Percentiles rank a stretch among this genome's conserved stretches.
These are phyloP conservation scores for Drosophila ezoana DNA, from an alignment of 2,888 invertebrate genomes.

Conservation along the genomic window DNA sequence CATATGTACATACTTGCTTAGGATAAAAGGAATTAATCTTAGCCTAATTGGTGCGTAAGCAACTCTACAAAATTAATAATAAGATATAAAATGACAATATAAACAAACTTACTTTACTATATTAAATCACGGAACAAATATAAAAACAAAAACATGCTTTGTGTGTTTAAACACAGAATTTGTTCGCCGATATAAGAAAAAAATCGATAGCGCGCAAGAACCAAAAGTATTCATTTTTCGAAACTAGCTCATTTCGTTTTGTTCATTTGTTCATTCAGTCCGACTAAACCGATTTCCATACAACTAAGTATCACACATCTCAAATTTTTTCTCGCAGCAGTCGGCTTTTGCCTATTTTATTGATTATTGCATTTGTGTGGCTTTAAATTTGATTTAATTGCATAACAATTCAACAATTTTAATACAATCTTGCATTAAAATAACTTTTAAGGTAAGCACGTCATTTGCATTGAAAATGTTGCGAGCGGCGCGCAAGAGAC, in stretches of 20 bases:
- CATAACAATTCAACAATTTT: conserved; percentile 3
- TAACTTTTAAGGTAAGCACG: conserved; percentile 34
- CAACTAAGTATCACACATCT: conserved; percentile 14
- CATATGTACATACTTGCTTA: too few species aligned
- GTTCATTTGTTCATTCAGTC: not conserved
- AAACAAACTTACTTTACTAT: too few species aligned
- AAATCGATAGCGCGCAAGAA: not conserved
- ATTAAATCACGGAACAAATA: too few species aligned
- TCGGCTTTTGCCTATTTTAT: conserved; percentile 43
- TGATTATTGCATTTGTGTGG: conserved; percentile 38
- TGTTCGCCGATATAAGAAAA: not conserved
- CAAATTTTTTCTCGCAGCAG: conserved; percentile 20
- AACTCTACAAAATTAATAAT: too few species aligned
- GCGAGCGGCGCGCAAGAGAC: not conserved
- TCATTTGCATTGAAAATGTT: not conserved
- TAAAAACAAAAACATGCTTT: too few species aligned
- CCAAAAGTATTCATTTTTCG: not conserved
- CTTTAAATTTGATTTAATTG: conserved; percentile 17
- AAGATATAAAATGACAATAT: too few species aligned
- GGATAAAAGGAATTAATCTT: too few species aligned
- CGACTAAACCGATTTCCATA: not conserved
- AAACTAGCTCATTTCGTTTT: not conserved
- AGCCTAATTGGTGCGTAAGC: too few species aligned
- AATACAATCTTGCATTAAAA: not conserved
- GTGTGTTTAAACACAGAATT: too few species aligned